phyloP scores from a whole-genome alignment of 53 echinoderm and acorn worm genomes.

The Apostichopus leukothele region DNA sequence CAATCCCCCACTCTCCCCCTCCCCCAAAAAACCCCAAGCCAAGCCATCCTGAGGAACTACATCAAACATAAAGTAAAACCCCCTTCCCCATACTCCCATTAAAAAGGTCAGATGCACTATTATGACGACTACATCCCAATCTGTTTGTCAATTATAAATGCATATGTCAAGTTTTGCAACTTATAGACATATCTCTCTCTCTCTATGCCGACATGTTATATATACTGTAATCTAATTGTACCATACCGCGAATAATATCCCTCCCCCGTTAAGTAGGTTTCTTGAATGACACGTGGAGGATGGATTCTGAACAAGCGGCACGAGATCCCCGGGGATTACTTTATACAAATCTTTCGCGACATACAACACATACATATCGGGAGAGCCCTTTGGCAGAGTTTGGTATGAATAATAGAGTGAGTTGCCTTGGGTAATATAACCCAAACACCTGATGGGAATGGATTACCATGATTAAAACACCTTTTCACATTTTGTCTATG shows the following conservation, averaged over 20 bases:
- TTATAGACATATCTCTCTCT: neutral
- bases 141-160: neutral
- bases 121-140: neutral
- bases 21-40: no score
- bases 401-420: constrained; percentile 15
- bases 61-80: neutral
- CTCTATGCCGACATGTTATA: neutral
- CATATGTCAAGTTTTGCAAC: neutral
- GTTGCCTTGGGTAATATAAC: constrained; percentile 10
- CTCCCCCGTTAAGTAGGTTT: constrained; percentile 27
- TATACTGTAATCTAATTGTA: constrained; percentile 10
- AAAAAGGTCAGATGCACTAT: constrained; percentile 3
- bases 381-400: neutral
- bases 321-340: constrained; percentile 16
- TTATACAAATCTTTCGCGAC: constrained; percentile 17
- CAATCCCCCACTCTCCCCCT: no score
- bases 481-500: constrained; percentile 22
- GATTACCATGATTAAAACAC: constrained; percentile 37
- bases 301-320: constrained; percentile 22
- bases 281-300: constrained; percentile 20
- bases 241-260: constrained; percentile 5
- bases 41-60: no score
- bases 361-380: constrained; percentile 23
- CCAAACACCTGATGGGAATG: constrained; percentile 32
- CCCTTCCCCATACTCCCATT: neutral